Evolutionary conservation across 2,888 invertebrate genomes (phyloP).

Genomic region (Tetropium fuscum): DNA sequence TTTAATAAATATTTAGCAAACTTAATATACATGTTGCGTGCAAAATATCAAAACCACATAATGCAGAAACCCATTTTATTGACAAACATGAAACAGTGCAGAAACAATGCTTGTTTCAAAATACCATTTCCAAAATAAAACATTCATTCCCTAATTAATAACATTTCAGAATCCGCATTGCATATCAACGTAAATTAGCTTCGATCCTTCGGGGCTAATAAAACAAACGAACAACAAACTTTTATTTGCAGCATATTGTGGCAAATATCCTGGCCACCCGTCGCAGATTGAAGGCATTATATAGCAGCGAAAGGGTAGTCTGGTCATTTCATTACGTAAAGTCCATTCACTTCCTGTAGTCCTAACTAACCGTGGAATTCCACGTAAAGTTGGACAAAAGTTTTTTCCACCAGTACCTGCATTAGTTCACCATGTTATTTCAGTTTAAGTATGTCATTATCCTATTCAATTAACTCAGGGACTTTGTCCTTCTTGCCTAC

Average conservation of each 20-base stretch:
- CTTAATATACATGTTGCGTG: slow-evolving; percentile 6
- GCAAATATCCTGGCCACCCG: slow-evolving; percentile 22
- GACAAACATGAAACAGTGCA: background rate
- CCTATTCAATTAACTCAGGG: too few species aligned
- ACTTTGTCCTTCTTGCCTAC: too few species aligned
- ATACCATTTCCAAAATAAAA: slow-evolving; percentile 16
- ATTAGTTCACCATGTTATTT: too few species aligned
- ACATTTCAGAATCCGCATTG: slow-evolving; percentile 30
- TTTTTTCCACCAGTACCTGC: too few species aligned
- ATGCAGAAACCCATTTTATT: slow-evolving; percentile 1
- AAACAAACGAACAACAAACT: slow-evolving; percentile 39
- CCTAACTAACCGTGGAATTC: too few species aligned
- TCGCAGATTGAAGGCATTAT: slow-evolving; percentile 9
- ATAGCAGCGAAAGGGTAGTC: background rate
- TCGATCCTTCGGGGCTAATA: slow-evolving; percentile 39
- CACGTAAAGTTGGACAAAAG: too few species aligned
- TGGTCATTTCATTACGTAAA: background rate
- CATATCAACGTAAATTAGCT: slow-evolving; percentile 41
- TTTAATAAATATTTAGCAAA: slow-evolving; percentile 1
- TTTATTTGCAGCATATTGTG: slow-evolving; percentile 35
- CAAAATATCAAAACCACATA: background rate
- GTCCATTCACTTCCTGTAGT: too few species aligned
- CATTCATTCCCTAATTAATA: slow-evolving; percentile 41
- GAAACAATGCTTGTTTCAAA: slow-evolving; percentile 13
- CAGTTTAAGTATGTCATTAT: too few species aligned